A percentile compares a stretch with the other conserved stretches of the same genome.
These are phyloP conservation scores for Archegozetes longisetosus DNA, from an alignment of 1,140 invertebrate genomes.

Conservation along the genomic window DNA sequence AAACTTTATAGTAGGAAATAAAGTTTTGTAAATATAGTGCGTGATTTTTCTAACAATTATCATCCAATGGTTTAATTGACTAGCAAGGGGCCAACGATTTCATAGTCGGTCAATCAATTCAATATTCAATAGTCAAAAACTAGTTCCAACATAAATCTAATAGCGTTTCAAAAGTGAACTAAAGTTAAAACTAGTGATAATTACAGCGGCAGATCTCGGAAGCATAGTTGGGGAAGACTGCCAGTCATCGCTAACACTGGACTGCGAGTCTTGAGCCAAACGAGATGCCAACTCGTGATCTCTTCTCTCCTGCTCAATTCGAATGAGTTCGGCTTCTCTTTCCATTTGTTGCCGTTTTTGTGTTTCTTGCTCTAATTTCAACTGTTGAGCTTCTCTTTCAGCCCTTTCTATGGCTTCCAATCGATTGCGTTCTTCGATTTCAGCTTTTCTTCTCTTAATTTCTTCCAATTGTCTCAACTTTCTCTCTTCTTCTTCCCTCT, in stretches of 20 bases:
- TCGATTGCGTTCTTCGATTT: constrained; percentile 11
- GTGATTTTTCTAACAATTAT: too few relatives aligned
- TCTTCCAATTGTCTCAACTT: constrained; percentile 62
- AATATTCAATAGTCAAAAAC: too few relatives aligned
- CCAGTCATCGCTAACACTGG: background rate
- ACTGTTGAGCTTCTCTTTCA: constrained; percentile 7
- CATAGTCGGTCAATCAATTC: too few relatives aligned
- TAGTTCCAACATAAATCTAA: too few relatives aligned
- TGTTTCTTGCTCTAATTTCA: constrained; percentile 49
- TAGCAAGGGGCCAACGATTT: too few relatives aligned
- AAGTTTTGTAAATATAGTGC: too few relatives aligned
- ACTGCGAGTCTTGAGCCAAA: constrained; percentile 52
- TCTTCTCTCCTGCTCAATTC: constrained; percentile 68
- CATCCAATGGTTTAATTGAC: too few relatives aligned
- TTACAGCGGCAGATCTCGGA: background rate
- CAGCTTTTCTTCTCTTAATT: constrained; percentile 47
- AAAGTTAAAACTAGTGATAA: too few relatives aligned
- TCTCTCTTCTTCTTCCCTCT: constrained; percentile 60
- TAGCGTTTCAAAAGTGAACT: too few relatives aligned
- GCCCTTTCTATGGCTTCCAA: background rate
- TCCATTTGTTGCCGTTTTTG: constrained; percentile 43
- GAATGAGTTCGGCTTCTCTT: constrained; percentile 24
- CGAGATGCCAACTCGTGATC: constrained; percentile 84
- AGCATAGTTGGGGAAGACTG: constrained; percentile 1
- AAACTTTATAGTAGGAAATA: too few relatives aligned